Percentiles rank a stretch among this genome's conserved stretches.
phyloP scores from a whole-genome alignment of 1,140 invertebrate genomes.

The Plutomurus gul region DNA sequence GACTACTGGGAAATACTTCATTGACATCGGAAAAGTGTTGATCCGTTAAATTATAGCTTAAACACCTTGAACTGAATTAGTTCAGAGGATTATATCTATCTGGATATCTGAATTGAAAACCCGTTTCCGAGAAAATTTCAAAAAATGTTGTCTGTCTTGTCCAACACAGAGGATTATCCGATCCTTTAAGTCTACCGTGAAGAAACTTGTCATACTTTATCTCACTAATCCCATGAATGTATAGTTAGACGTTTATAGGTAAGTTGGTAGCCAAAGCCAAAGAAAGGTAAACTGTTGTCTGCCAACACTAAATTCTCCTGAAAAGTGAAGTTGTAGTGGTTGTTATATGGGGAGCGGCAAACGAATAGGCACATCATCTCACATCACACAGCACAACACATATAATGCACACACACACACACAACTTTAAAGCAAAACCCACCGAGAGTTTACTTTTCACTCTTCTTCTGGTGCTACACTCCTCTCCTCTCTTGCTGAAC shows the following conservation, averaged over 20 bases:
- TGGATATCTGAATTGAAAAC: conserved; percentile 2
- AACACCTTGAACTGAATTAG: conserved; percentile 47
- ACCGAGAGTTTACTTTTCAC: conserved; percentile 17
- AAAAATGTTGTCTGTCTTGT: conserved; percentile 26
- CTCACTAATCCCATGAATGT: conserved; percentile 11
- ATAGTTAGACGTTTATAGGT: conserved; percentile 19
- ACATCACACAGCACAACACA: no score
- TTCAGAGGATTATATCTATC: conserved; percentile 46
- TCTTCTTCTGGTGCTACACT: no score
- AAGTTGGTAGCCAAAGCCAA: not conserved
- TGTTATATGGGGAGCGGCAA: not conserved
- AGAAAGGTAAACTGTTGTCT: conserved; percentile 6
- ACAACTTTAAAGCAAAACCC: conserved; percentile 7
- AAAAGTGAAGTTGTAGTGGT: not conserved
- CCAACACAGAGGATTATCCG: conserved; percentile 34
- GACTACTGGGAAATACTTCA: not conserved
- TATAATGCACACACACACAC: no score
- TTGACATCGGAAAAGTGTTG: conserved; percentile 28
- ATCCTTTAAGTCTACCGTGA: conserved; percentile 1
- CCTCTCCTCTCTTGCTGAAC: no score
- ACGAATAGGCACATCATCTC: not conserved
- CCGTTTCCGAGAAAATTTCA: conserved; percentile 32
- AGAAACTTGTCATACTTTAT: conserved; percentile 32
- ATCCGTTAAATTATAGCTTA: conserved; percentile 51
- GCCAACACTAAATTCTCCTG: not conserved